These are phyloP conservation scores for Craniophora ligustri DNA, from an alignment of 2,888 invertebrate genomes.

Conservation along the genomic window DNA sequence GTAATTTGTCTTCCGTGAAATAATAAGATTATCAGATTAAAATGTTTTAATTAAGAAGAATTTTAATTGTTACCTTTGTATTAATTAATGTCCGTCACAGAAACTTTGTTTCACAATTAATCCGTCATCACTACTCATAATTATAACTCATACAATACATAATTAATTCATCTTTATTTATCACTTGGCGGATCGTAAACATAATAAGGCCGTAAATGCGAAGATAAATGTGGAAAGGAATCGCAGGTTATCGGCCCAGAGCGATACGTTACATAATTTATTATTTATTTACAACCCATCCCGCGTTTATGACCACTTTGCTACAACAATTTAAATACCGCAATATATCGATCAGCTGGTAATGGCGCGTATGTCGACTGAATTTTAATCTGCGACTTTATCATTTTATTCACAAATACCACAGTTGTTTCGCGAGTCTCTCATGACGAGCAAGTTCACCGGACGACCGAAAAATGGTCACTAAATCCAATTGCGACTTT, in stretches of 20 bases:
- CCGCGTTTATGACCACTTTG: constrained; percentile 59
- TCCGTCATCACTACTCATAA: constrained; percentile 38
- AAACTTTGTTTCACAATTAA: constrained; percentile 25
- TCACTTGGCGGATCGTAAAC: constrained; percentile 56
- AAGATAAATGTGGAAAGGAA: constrained; percentile 55
- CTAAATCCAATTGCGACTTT: constrained; percentile 69
- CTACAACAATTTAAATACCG: constrained; percentile 57
- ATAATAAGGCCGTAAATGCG: constrained; percentile 56
- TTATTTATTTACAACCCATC: constrained; percentile 68
- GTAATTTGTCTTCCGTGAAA: constrained; percentile 12
- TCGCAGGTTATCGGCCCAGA: constrained; percentile 58
- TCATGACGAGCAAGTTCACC: constrained; percentile 61
- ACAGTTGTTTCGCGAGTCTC: constrained; percentile 31
- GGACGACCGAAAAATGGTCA: constrained; percentile 67
- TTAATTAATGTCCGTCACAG: constrained; percentile 11
- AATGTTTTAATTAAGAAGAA: constrained; percentile 1
- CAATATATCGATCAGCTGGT: constrained; percentile 62
- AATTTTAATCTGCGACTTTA: constrained; percentile 69
- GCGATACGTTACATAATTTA: constrained; percentile 62
- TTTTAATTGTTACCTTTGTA: constrained; percentile 34
- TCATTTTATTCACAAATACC: constrained; percentile 50
- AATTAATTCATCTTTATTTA: constrained; percentile 57
- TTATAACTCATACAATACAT: constrained; percentile 24
- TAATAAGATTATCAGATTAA: constrained; percentile 11
- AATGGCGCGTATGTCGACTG: constrained; percentile 60